Evolutionary conservation across 2,797 vertebrate genomes (phyloP).

Genomic region (Typhlichthys eigenmanni): DNA sequence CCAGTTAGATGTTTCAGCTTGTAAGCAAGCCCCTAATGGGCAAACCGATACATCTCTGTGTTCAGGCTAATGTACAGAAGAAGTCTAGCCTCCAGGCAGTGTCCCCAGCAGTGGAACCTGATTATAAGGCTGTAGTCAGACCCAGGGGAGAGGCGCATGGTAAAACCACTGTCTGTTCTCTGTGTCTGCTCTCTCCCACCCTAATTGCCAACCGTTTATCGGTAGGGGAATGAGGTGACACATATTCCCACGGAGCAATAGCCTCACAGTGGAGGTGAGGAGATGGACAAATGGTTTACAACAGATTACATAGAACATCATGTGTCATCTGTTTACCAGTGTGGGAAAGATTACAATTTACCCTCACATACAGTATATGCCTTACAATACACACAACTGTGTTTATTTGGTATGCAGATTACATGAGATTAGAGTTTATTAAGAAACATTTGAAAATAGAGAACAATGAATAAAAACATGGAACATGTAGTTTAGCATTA

Average conservation of each 20-base stretch:
- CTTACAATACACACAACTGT: not conserved
- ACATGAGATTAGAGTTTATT: no score
- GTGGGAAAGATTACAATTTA: not conserved
- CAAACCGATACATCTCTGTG: no score
- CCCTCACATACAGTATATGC: not conserved
- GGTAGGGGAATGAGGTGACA: constrained; percentile 15
- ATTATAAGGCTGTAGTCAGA: constrained; percentile 27
- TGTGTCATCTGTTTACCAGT: constrained; percentile 23
- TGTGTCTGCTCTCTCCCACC: constrained; percentile 26
- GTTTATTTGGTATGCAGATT: constrained; percentile 2
- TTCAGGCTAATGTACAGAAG: no score
- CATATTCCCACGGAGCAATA: constrained; percentile 29
- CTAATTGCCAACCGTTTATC: constrained; percentile 37
- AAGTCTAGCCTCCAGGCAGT: constrained; percentile 29
- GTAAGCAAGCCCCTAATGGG: no score
- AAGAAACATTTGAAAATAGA: no score
- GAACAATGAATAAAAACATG: no score
- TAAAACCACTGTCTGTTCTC: constrained; percentile 31
- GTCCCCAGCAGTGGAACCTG: constrained; percentile 11
- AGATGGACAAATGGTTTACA: not conserved
- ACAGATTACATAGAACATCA: constrained; percentile 16
- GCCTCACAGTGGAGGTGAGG: constrained; percentile 5
- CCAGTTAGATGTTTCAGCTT: no score
- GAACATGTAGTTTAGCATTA: no score
- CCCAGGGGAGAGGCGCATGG: constrained; percentile 14